Evolutionary conservation across 64 coral and sea anemone species (phyloP), one percentile per base, ranked within the genome.

Genomic region (Montipora sp.): DNA sequence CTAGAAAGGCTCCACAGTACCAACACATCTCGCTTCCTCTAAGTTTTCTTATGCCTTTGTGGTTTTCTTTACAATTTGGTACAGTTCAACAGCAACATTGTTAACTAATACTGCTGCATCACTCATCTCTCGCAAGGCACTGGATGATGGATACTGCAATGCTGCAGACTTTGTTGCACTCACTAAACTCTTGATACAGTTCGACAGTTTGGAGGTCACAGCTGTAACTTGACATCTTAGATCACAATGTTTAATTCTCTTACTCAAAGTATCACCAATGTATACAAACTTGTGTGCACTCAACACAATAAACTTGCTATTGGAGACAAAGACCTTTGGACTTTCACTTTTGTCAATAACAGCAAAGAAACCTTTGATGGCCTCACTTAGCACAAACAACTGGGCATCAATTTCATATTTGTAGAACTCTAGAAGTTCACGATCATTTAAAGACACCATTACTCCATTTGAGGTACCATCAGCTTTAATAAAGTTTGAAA

Each of bases 281-380:
- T 96, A 99, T 3, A 99, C 94, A 88, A 99, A 94, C 73, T 99
- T 99, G 48, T 99, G 98, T 19, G 98, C 98, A 84, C 98, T 99
- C 68, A 99, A 91, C 15, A 99, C 98, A 85, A 99, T 91, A 80
- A 99, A 99, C 80, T 99, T 99, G 77, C 98, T 99, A 76, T 93
- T 94, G 59, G 98, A 96, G 44, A 99, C 98, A 84, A 99, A 99
- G 11, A 92, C 81, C 59, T 99, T 99, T 11, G 98, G 98, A 23
- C 88, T 86, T 57, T 99, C 81, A 48, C 79, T 80, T 60, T 94
- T 87, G 21, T 96, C 94, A 23, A 99, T 79, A 36, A 88, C 90
- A 46, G 92, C 86, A 84, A 91, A 96, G 53, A 99, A 94, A 14
- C 89, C 78, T 79, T 96, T 96, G 44, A 99, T 94, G 3, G 92